Evolutionary conservation across 1,140 invertebrate genomes (phyloP).

Genomic region (Saccostrea cuccullata): DNA sequence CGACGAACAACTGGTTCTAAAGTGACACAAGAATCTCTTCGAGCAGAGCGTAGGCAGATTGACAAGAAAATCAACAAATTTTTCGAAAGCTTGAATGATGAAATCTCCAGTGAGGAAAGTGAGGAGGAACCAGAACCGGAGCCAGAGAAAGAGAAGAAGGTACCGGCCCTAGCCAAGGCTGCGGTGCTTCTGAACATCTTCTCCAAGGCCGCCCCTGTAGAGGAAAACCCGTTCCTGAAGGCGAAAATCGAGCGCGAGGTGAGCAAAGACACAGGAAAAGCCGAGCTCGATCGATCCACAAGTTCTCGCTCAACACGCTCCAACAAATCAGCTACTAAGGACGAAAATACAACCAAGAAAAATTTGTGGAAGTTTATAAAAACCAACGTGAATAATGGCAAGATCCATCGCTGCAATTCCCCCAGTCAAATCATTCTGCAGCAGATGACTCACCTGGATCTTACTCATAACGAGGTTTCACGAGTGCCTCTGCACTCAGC

Average conservation of each 20-base stretch:
- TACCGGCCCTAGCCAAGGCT: conserved; percentile 43
- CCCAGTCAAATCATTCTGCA: conserved; percentile 67
- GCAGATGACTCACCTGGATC: conserved; percentile 67
- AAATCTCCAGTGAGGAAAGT: conserved; percentile 51
- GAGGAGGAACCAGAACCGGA: conserved; percentile 40
- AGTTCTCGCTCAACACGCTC: background rate
- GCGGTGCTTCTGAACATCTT: conserved; percentile 58
- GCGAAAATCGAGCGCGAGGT: background rate
- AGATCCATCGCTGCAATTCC: conserved; percentile 60
- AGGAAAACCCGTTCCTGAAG: conserved; percentile 29
- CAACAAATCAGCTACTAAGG: background rate
- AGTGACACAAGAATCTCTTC: conserved; percentile 65
- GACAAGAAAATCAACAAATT: conserved; percentile 67
- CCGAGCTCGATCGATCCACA: background rate
- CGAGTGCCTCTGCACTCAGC: conserved; percentile 67
- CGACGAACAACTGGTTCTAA: conserved; percentile 37
- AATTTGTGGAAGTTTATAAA: conserved; percentile 63
- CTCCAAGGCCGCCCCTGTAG: conserved; percentile 55
- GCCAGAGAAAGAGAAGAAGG: conserved; percentile 2
- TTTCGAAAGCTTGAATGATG: conserved; percentile 54
- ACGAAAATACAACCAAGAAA: conserved; percentile 47
- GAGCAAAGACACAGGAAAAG: background rate
- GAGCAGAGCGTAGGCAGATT: conserved; percentile 61
- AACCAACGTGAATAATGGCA: conserved; percentile 57
- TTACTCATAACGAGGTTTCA: conserved; percentile 57